Conservation (phyloP, 2,888 invertebrate genomes). For the Mesorhabditis sp. region DNA sequence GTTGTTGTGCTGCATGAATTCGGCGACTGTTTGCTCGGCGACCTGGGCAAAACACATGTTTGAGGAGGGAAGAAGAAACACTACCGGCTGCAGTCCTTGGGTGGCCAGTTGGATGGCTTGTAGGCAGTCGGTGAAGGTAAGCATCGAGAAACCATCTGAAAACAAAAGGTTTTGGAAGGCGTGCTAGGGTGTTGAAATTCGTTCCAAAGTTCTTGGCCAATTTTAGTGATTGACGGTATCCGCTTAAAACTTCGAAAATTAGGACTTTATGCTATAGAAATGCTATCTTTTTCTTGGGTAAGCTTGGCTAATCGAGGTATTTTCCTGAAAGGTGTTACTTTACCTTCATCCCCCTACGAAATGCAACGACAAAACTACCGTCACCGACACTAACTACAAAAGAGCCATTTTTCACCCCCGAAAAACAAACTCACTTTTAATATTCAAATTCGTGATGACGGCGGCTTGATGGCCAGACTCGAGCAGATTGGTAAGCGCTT, state of each 20-base stretch:
- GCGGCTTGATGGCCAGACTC: constrained; percentile 42
- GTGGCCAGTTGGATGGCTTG: constrained; percentile 37
- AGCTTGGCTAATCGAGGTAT: no score
- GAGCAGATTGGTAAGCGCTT: constrained; percentile 41
- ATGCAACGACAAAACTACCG: constrained; percentile 11
- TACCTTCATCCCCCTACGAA: constrained; percentile 7
- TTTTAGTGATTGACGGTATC: no score
- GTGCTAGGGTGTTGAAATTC: neutral
- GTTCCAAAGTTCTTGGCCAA: neutral
- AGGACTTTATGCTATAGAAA: no score
- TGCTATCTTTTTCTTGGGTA: no score
- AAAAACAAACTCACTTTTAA: constrained; percentile 9
- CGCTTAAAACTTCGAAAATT: no score
- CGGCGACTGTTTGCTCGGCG: constrained; percentile 22
- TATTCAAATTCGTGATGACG: constrained; percentile 32
- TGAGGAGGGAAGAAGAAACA: neutral
- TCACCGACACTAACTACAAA: no score
- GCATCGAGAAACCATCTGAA: constrained; percentile 21
- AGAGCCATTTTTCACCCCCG: neutral
- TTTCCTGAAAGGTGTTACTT: neutral
- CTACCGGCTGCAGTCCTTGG: constrained; percentile 27
- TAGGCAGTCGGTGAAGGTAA: constrained; percentile 48
- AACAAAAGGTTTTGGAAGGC: neutral
- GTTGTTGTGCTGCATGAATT: constrained; percentile 18
- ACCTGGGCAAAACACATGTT: constrained; percentile 10